Percentiles rank a stretch among this genome's conserved stretches.
Evolutionary conservation across 1,140 invertebrate species (phyloP).

Genomic region (Halictus rubicundus): DNA sequence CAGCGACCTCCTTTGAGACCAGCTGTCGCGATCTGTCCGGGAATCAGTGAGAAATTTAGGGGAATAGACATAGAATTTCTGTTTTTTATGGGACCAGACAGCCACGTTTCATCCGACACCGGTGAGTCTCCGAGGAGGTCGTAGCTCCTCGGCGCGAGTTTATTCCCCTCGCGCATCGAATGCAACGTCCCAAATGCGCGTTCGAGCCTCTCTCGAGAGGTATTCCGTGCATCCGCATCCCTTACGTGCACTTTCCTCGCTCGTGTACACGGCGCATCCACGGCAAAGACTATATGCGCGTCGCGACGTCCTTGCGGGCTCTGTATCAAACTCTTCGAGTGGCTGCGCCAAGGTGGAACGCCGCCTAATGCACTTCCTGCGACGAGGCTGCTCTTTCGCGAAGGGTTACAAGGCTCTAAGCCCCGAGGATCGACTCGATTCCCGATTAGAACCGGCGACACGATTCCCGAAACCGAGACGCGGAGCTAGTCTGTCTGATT

Average conservation of each 20-base stretch:
- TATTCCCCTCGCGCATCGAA: conserved; percentile 14
- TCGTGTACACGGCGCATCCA: conserved; percentile 34
- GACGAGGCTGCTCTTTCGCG: conserved; percentile 44
- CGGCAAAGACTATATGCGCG: conserved; percentile 37
- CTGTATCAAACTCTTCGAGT: conserved; percentile 60
- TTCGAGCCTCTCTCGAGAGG: conserved; percentile 53
- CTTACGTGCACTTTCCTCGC: conserved; percentile 43
- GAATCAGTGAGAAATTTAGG: too few species aligned
- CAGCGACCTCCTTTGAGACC: too few species aligned
- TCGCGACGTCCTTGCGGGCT: conserved; percentile 49
- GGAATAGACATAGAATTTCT: too few species aligned
- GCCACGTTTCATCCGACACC: not conserved
- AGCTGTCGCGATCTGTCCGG: too few species aligned
- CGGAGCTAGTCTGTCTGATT: too few species aligned
- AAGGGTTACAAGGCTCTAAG: conserved; percentile 48
- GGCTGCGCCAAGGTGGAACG: conserved; percentile 46
- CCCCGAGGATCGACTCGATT: conserved; percentile 40
- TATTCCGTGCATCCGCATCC: conserved; percentile 56
- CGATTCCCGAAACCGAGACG: too few species aligned
- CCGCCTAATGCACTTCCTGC: conserved; percentile 64
- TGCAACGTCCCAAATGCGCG: conserved; percentile 45
- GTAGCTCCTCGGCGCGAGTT: not conserved
- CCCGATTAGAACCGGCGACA: conserved; percentile 6
- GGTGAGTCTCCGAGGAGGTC: not conserved
- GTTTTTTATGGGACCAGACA: too few species aligned